These are phyloP conservation scores for Naja naja DNA, from an alignment of 2,113 vertebrate species.

Conservation along the genomic window DNA sequence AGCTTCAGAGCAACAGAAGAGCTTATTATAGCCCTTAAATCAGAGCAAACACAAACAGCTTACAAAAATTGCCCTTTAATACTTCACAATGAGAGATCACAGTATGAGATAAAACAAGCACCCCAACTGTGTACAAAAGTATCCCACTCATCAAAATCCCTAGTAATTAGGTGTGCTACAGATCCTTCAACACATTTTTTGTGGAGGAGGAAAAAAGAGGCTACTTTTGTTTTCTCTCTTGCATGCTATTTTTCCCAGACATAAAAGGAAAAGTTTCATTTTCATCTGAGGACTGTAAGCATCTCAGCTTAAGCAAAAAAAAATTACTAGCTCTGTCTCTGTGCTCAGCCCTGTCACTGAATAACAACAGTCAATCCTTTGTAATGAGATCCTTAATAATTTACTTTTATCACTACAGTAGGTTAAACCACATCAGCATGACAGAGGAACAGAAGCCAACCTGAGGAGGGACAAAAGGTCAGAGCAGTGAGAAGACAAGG, in stretches of 20 bases:
- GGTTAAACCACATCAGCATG: slow-evolving; percentile 59
- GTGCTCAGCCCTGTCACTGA: slow-evolving; percentile 40
- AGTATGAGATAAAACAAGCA: slow-evolving; percentile 56
- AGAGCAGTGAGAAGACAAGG: slow-evolving; percentile 55
- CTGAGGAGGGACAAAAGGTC: slow-evolving; percentile 51
- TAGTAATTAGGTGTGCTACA: slow-evolving; percentile 38
- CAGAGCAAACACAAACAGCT: slow-evolving; percentile 44
- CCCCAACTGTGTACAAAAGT: slow-evolving; percentile 29
- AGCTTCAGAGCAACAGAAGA: slow-evolving; percentile 14
- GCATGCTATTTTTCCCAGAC: slow-evolving; percentile 25
- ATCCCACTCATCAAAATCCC: slow-evolving; percentile 26
- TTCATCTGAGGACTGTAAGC: slow-evolving; percentile 40
- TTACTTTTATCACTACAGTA: slow-evolving; percentile 40
- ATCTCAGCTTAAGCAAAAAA: slow-evolving; percentile 50
- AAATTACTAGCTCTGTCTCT: slow-evolving; percentile 34
- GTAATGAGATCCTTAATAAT: slow-evolving; percentile 40
- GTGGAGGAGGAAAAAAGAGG: not conserved
- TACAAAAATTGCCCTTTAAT: slow-evolving; percentile 49
- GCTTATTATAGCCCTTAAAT: slow-evolving; percentile 45
- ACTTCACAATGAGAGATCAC: slow-evolving; percentile 47
- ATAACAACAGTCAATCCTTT: slow-evolving; percentile 48
- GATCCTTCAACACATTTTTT: slow-evolving; percentile 29
- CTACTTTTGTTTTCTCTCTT: slow-evolving; percentile 20
- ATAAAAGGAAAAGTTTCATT: slow-evolving; percentile 34
- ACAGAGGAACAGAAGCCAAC: slow-evolving; percentile 37